Conservation (phyloP, 2,797 vertebrate genomes). For the Erithacus rubecula region DNA sequence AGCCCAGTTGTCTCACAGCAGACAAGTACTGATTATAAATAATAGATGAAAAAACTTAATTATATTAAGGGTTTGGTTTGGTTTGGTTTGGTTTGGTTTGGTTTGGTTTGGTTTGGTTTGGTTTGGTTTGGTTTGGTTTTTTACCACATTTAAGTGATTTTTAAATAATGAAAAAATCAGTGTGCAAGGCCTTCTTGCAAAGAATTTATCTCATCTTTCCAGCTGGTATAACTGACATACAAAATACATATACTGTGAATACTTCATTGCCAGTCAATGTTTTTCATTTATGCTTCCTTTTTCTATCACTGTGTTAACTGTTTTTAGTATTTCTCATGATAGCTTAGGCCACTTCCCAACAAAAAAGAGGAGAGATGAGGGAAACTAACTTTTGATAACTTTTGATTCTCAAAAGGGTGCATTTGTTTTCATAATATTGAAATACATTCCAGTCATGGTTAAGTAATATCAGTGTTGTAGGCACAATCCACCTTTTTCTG, state of each 20-base stretch:
- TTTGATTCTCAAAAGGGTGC: background rate
- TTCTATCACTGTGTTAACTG: background rate
- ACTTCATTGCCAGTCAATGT: background rate
- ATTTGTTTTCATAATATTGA: background rate
- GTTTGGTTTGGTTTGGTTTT: background rate
- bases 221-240: background rate
- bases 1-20: background rate
- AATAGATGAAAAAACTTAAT: background rate
- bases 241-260: background rate
- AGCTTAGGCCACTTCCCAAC: background rate
- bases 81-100: background rate
- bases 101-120: background rate
- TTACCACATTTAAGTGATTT: background rate
- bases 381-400: background rate
- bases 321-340: background rate
- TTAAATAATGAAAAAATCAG: background rate
- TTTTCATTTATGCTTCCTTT: background rate
- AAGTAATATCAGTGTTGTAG: background rate
- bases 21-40: background rate
- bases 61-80: rapidly evolving
- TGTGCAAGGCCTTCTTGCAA: background rate
- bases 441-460: background rate
- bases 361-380: background rate
- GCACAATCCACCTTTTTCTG: background rate
- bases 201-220: background rate